phyloP scores from a whole-genome alignment of 2,113 vertebrate genomes.

The Chinchilla lanigera region DNA sequence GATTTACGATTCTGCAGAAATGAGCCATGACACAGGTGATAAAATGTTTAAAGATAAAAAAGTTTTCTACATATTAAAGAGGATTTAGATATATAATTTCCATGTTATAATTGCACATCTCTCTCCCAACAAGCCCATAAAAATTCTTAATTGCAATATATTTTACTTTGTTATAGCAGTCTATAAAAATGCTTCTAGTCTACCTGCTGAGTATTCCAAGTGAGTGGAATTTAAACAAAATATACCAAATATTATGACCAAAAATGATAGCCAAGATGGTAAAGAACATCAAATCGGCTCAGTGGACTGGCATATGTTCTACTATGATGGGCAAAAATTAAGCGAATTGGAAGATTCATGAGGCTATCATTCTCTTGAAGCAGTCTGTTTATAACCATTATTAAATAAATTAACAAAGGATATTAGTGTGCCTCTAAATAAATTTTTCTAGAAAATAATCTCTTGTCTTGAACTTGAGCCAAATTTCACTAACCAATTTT shows the following conservation, averaged over 20 bases:
- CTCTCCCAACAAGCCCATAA: background rate
- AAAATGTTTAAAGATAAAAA: conserved; percentile 50
- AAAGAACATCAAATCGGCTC: conserved; percentile 1
- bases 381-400: background rate
- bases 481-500: background rate
- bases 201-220: background rate
- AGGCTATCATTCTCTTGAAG: background rate
- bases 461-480: background rate
- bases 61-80: background rate
- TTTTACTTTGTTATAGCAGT: conserved; percentile 14
- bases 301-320: background rate
- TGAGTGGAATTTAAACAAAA: background rate
- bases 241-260: background rate
- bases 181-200: background rate
- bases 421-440: background rate
- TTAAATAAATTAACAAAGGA: background rate
- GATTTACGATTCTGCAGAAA: conserved; percentile 38
- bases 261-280: background rate
- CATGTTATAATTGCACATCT: conserved; percentile 8
- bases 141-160: background rate
- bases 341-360: background rate
- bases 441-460: conserved; percentile 31
- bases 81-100: conserved; percentile 33
- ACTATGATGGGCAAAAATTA: background rate
- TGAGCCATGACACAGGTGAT: background rate